Percentiles rank a stretch among this genome's conserved stretches.
These are phyloP conservation scores for Spatula clypeata DNA, from an alignment of 2,797 vertebrate species.

Conservation along the genomic window DNA sequence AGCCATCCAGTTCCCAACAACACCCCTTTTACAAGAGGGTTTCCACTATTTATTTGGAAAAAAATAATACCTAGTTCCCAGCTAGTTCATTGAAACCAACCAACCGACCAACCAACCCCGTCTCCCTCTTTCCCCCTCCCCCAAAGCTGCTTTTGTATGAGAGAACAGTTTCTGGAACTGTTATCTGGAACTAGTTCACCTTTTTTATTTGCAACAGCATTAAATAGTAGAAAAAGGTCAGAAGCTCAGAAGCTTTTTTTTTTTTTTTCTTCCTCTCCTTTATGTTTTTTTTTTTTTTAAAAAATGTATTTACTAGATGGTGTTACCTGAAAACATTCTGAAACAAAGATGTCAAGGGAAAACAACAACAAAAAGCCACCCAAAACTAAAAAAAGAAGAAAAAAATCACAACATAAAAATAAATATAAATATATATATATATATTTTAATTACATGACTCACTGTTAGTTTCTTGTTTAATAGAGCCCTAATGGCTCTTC, in stretches of 20 bases:
- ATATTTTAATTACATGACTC: not conserved
- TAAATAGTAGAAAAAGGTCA: not conserved
- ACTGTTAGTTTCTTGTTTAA: not conserved
- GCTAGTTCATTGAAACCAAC: not conserved
- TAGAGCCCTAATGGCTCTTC: not conserved
- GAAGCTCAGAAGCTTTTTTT: not conserved
- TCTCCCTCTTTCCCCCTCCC: no score
- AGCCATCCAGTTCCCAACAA: not conserved
- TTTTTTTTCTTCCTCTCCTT: not conserved
- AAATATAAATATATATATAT: not conserved
- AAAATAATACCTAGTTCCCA: not conserved
- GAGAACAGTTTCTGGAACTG: not conserved
- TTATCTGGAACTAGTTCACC: not conserved
- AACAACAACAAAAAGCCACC: not conserved
- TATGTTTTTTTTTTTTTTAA: not conserved
- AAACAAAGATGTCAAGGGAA: not conserved
- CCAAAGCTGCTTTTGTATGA: not conserved
- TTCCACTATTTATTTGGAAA: not conserved
- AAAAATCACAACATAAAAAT: not conserved
- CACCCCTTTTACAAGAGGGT: not conserved
- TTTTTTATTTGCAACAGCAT: slow-evolving; percentile 21
- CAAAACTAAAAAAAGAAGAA: not conserved
- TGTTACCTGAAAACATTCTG: not conserved
- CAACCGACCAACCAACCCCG: not conserved
- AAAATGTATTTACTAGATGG: not conserved